A percentile compares a stretch with the other conserved stretches of the same genome.
Conservation (phyloP, 2,888 invertebrate genomes). For the Drosophila prolongata region DNA sequence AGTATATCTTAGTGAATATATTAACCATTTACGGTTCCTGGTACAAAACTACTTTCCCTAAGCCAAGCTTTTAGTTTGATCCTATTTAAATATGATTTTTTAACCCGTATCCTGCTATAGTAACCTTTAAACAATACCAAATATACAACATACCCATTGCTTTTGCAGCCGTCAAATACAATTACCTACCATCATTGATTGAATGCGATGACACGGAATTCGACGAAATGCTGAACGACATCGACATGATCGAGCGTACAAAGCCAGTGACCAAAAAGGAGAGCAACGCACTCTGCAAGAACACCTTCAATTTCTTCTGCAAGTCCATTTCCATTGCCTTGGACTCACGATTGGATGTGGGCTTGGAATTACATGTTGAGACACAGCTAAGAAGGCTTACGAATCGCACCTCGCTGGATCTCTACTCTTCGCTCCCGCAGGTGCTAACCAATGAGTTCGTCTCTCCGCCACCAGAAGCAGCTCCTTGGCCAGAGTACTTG, state of each 20-base stretch:
- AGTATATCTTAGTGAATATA: not conserved
- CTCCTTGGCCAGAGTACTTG: slow-evolving; percentile 84
- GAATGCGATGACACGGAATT: slow-evolving; percentile 93
- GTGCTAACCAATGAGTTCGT: slow-evolving; percentile 82
- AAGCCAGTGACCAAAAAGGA: slow-evolving; percentile 86
- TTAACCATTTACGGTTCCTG: slow-evolving; percentile 5
- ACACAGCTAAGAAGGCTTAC: slow-evolving; percentile 90
- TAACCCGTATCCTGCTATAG: not conserved
- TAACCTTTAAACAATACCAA: not conserved
- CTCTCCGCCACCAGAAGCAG: slow-evolving; percentile 81
- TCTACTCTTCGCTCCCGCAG: slow-evolving; percentile 83
- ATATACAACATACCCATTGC: not conserved
- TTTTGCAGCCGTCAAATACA: slow-evolving; percentile 80
- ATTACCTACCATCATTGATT: slow-evolving; percentile 88
- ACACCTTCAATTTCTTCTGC: slow-evolving; percentile 83
- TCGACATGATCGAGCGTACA: slow-evolving; percentile 87
- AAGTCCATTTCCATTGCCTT: slow-evolving; percentile 88
- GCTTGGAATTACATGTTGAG: slow-evolving; percentile 91
- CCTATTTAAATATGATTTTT: slow-evolving; percentile 1
- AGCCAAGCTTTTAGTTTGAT: slow-evolving; percentile 18
- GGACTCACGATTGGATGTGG: slow-evolving; percentile 91
- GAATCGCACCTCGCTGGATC: slow-evolving; percentile 86
- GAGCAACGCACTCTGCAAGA: slow-evolving; percentile 81
- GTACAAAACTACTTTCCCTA: not conserved
- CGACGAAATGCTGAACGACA: slow-evolving; percentile 91